Percentiles rank a stretch among this genome's conserved stretches.
These are phyloP conservation scores for Oceanites oceanicus DNA, from an alignment of 2,113 vertebrate genomes.

Conservation along the genomic window DNA sequence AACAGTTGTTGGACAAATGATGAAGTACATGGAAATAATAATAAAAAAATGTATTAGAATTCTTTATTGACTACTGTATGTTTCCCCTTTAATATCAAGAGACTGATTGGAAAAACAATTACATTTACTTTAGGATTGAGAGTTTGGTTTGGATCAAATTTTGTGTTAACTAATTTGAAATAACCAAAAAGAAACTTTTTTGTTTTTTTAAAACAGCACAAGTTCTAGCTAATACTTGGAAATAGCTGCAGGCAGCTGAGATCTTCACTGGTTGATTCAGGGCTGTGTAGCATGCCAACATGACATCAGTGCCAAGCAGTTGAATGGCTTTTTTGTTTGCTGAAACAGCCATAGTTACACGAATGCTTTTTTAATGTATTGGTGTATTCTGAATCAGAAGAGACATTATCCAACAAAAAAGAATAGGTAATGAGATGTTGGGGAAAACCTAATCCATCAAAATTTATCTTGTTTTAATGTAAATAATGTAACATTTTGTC, in stretches of 20 bases:
- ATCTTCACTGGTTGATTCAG: neutral
- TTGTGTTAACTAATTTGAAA: neutral
- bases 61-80: neutral
- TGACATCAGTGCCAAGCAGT: neutral
- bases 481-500: neutral
- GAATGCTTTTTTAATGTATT: neutral
- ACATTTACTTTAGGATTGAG: neutral
- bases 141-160: neutral
- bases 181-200: neutral
- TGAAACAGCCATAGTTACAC: neutral
- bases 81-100: neutral
- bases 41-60: neutral
- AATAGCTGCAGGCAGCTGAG: conserved; percentile 5
- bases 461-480: neutral
- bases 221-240: neutral
- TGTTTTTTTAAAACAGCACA: neutral
- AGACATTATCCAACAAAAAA: neutral
- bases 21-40: neutral
- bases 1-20: neutral
- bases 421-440: neutral
- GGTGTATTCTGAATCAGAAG: neutral
- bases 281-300: neutral
- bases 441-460: neutral
- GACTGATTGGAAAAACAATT: neutral
- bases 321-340: conserved; percentile 50